Evolutionary conservation across 2,113 vertebrate species (phyloP).

Genomic region (Vulpes ferrilata): DNA sequence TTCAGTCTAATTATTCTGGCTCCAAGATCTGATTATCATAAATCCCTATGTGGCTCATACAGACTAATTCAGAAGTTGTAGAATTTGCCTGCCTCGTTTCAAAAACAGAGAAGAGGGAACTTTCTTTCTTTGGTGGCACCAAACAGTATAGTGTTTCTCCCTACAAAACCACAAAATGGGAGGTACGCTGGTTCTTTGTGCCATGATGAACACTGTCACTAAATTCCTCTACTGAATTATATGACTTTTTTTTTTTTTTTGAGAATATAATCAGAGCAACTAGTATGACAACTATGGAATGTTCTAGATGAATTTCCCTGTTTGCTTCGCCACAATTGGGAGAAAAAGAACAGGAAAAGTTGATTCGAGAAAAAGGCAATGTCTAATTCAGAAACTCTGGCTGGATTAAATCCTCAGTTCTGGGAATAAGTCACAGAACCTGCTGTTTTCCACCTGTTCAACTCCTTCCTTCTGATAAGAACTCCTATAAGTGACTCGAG

Average conservation of each 20-base stretch:
- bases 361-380: conserved; percentile 37
- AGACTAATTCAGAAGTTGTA: conserved; percentile 24
- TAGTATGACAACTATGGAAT: background rate
- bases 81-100: background rate
- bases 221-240: background rate
- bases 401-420: conserved; percentile 34
- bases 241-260: too few species aligned
- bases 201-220: background rate
- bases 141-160: background rate
- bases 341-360: background rate
- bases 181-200: background rate
- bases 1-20: background rate
- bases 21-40: background rate
- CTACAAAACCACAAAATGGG: background rate
- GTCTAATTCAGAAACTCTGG: conserved; percentile 26
- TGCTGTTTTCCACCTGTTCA: background rate
- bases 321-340: background rate
- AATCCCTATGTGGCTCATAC: background rate
- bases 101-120: background rate
- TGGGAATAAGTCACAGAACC: background rate
- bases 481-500: background rate
- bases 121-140: background rate
- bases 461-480: conserved; percentile 15
- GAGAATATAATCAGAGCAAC: background rate
- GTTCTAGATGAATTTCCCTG: background rate